Evolutionary conservation across 2,113 vertebrate species (phyloP).

Genomic region (Microcebus jonahi): DNA sequence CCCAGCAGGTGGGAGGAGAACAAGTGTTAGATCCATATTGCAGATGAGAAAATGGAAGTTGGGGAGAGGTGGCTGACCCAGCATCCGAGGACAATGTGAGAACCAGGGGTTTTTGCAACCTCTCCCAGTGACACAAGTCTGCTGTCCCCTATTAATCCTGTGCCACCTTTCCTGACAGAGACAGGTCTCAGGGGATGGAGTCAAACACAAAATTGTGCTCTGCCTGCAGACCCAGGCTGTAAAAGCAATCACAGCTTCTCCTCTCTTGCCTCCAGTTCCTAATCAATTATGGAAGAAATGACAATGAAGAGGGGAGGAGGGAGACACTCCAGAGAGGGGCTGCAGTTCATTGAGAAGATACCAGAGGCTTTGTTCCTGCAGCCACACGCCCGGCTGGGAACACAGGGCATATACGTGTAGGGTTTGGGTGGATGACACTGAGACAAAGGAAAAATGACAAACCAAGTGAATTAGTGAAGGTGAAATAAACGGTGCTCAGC

Average conservation of each 20-base stretch:
- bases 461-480: constrained; percentile 56
- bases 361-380: neutral
- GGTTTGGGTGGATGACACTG: neutral
- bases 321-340: neutral
- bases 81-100: neutral
- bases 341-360: neutral
- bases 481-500: constrained; percentile 56
- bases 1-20: neutral
- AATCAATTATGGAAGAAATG: constrained; percentile 68
- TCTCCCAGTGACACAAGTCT: neutral
- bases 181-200: constrained; percentile 30
- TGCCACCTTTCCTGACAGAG: constrained; percentile 52
- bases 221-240: constrained; percentile 42
- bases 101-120: neutral
- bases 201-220: constrained; percentile 25
- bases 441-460: constrained; percentile 70
- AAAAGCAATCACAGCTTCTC: constrained; percentile 55
- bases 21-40: neutral
- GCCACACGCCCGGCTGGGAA: neutral
- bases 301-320: neutral
- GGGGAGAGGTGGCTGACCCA: neutral
- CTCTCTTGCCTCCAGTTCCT: constrained; percentile 1
- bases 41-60: neutral
- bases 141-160: constrained; percentile 42
- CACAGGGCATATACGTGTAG: neutral